phyloP scores from a whole-genome alignment of 2,113 vertebrate species.

The Merops nubicus region DNA sequence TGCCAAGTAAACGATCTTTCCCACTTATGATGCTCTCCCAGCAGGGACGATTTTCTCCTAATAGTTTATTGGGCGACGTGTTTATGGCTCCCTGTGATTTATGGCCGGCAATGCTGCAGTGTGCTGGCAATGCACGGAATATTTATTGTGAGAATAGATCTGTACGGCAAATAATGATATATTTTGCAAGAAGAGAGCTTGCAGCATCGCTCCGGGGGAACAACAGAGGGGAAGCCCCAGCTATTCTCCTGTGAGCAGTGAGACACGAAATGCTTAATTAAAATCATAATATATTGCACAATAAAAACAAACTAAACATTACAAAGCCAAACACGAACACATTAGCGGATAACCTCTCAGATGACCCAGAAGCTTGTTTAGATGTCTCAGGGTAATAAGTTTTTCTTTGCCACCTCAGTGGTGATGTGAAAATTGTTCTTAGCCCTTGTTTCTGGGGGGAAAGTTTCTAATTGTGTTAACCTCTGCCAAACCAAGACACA shows the following conservation, averaged over 20 bases:
- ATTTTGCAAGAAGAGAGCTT: background rate
- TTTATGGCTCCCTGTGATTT: constrained; percentile 39
- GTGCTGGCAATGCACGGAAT: background rate
- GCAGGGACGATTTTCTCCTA: background rate
- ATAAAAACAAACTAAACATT: background rate
- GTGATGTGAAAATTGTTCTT: background rate
- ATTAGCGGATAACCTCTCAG: background rate
- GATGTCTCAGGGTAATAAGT: background rate
- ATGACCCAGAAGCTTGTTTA: background rate
- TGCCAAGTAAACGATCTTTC: background rate
- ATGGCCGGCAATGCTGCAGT: background rate
- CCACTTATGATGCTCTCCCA: background rate
- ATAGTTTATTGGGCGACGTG: background rate
- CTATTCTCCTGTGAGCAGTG: background rate
- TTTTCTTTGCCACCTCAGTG: background rate
- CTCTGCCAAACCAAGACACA: background rate
- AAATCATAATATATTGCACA: background rate
- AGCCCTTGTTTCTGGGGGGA: background rate
- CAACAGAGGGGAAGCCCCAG: background rate
- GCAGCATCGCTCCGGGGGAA: background rate
- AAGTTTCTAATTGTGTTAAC: too few species aligned
- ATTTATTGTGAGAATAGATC: background rate
- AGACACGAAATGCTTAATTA: background rate
- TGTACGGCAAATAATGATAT: background rate
- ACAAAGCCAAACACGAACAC: background rate